Base-by-base conservation (phyloP, 2,797 vertebrate species). In the Falco berigora region DNA sequence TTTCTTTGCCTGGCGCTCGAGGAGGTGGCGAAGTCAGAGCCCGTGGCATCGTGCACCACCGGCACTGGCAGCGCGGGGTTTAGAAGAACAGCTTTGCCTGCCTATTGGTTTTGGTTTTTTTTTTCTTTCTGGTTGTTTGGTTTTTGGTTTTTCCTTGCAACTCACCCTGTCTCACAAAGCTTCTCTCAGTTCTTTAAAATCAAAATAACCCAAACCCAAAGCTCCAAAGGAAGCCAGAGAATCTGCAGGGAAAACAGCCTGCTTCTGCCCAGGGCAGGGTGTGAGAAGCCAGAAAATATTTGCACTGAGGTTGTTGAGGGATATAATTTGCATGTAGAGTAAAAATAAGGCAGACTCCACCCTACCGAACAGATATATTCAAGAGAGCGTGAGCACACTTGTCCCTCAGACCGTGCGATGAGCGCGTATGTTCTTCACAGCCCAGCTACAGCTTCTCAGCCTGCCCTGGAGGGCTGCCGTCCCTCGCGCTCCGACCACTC, bases 301-400 rank as follows among this genome's bases (percentile, higher is more conserved):
- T 64, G 69, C 91, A 81, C 36, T 32, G 91, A 72, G 78, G 82
- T 81, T 86, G 74, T 47, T 64, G 88, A 93, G 91, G 72, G 72
- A 47, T 94, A 63, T 95, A 77, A 86, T 97, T 96, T 96, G 93
- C 80, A 76, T 85, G 85, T 76, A 47, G 86, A 76, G 71, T 85
- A 88, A 94, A 95, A 95, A 86, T 58, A 53, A 81, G 90, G 64
- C 86, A 69, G 58, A 71, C 93, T 92, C 96, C 95, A 92, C 96
- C 93, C 95, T 83, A 28, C 46, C 5, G 4, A 83, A n/a, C 46
- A 34, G 79, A 93, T 91, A 77, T 55, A 58, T 81, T 78, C 58
- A 50, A 72, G 68, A 38, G 44, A 88, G 76, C 38, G 2, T 30
- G 83, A 85, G 69, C 53, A n/a, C 61, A 5, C 44, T 90, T 52